Evolutionary conservation across 2,113 vertebrate species (phyloP).

Genomic region (Syrmaticus mikado): DNA sequence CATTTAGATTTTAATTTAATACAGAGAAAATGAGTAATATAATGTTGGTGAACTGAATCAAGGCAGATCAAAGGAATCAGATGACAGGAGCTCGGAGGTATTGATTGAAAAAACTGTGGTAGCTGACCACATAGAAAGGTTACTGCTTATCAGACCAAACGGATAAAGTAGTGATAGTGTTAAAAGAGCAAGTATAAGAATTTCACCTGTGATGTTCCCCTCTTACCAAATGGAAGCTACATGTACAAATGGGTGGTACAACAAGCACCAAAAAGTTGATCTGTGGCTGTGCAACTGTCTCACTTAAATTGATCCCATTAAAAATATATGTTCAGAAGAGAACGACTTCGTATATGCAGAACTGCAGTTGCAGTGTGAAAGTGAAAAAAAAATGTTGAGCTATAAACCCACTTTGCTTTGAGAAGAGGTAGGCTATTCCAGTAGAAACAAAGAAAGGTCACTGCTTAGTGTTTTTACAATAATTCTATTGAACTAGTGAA

Average conservation of each 20-base stretch:
- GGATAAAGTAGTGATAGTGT: neutral
- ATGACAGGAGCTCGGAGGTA: neutral
- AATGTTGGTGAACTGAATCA: neutral
- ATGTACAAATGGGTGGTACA: fast-evolving
- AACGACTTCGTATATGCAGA: neutral
- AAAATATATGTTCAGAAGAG: neutral
- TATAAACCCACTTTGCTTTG: neutral
- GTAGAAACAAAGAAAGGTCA: neutral
- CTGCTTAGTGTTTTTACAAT: neutral
- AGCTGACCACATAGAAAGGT: neutral
- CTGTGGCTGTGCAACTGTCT: neutral
- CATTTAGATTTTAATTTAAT: neutral
- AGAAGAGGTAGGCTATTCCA: neutral
- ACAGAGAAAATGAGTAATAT: neutral
- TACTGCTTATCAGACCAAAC: neutral
- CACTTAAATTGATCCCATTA: neutral
- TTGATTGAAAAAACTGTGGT: neutral
- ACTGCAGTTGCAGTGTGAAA: neutral
- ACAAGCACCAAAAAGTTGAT: neutral
- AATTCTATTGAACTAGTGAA: neutral
- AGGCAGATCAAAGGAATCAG: neutral
- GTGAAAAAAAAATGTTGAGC: neutral
- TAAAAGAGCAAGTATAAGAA: neutral
- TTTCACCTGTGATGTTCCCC: neutral
- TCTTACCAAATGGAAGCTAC: neutral